Evolutionary conservation across 1,140 invertebrate genomes (phyloP).

Genomic region (Spodoptera frugiperda): DNA sequence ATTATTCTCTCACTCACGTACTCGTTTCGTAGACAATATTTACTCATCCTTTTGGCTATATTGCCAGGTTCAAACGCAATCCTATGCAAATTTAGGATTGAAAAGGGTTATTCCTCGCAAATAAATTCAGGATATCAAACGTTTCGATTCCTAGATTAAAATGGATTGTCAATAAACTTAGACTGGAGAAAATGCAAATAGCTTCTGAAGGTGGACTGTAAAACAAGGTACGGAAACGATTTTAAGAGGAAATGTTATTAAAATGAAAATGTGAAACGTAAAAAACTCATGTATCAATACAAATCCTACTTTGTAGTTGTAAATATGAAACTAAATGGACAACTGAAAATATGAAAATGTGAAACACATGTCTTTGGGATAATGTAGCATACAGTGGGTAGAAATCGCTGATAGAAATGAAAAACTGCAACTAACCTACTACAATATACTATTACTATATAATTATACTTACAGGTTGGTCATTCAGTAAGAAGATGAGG

Average conservation of each 20-base stretch:
- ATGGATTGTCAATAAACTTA: slow-evolving; percentile 15
- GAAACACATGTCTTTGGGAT: no score
- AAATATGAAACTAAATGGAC: no score
- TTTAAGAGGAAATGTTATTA: no score
- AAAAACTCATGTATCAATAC: no score
- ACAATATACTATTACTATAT: background rate
- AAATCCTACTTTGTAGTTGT: no score
- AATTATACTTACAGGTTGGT: slow-evolving; percentile 89
- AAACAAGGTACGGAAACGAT: no score
- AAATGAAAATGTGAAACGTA: no score
- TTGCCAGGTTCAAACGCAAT: slow-evolving; percentile 33
- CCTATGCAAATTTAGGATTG: slow-evolving; percentile 35
- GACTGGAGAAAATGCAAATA: background rate
- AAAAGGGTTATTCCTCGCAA: slow-evolving; percentile 33
- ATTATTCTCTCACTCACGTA: slow-evolving; percentile 20
- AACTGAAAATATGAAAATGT: no score
- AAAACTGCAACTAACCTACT: no score
- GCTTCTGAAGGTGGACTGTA: background rate
- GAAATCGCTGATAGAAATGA: no score
- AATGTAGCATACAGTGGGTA: no score
- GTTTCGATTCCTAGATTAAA: slow-evolving; percentile 35
- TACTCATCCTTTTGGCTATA: slow-evolving; percentile 22
- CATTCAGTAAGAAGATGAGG: slow-evolving; percentile 91
- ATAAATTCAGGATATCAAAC: slow-evolving; percentile 30
- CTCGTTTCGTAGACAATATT: slow-evolving; percentile 15